A percentile compares a stretch with the other conserved stretches of the same genome.
Conservation (phyloP, 1,140 invertebrate species). For the Drosophila leontia region DNA sequence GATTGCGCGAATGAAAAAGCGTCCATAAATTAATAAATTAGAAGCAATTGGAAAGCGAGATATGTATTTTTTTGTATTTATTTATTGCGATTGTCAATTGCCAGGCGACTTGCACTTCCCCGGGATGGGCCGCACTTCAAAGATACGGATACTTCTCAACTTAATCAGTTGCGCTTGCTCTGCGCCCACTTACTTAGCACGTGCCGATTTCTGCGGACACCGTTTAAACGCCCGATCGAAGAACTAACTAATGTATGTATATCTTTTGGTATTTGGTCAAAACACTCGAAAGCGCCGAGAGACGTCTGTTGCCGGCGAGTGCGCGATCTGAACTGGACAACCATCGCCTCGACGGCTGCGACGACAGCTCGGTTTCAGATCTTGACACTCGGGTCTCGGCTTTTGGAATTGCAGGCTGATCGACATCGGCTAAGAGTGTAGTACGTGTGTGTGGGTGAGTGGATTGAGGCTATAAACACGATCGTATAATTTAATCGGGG, state of each 20-base stretch:
- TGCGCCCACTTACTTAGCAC: slow-evolving; percentile 31
- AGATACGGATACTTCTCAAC: not conserved
- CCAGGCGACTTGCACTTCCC: slow-evolving; percentile 1
- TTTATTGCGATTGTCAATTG: slow-evolving; percentile 39
- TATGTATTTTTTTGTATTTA: slow-evolving; percentile 26
- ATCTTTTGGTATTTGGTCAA: not conserved
- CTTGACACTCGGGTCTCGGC: slow-evolving; percentile 20
- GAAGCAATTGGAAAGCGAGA: slow-evolving; percentile 64
- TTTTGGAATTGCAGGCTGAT: slow-evolving; percentile 8
- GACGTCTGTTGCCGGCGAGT: slow-evolving; percentile 39
- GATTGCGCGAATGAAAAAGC: slow-evolving; percentile 61
- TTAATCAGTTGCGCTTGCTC: not conserved
- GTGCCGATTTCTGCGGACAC: slow-evolving; percentile 22
- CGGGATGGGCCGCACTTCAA: not conserved
- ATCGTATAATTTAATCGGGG: slow-evolving; percentile 48
- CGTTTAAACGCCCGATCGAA: slow-evolving; percentile 1
- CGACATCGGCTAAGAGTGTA: not conserved
- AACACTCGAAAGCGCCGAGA: slow-evolving; percentile 15
- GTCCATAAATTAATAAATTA: slow-evolving; percentile 81
- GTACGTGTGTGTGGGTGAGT: not conserved
- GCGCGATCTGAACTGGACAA: slow-evolving; percentile 51
- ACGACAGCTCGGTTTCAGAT: slow-evolving; percentile 45
- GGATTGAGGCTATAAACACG: slow-evolving; percentile 29
- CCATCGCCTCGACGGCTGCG: slow-evolving; percentile 6
- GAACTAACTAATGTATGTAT: not conserved